Conservation (phyloP, 2,797 vertebrate genomes). For the Miichthys miiuy region DNA sequence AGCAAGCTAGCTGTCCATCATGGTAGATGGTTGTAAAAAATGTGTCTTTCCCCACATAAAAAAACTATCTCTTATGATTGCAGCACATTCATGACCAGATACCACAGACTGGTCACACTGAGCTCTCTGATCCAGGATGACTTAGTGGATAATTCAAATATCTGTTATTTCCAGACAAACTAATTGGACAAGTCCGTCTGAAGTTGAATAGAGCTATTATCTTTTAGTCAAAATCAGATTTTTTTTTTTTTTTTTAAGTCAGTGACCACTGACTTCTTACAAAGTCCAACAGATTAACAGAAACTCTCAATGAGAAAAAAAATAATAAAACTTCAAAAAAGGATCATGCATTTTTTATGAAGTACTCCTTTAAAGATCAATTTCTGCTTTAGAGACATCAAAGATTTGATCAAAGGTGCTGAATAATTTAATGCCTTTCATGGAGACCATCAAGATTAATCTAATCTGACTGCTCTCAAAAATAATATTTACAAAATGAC, state of each 20-base stretch:
- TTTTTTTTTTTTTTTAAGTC: not conserved
- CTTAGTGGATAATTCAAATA: not conserved
- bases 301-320: slow-evolving; percentile 19
- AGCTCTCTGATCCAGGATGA: not conserved
- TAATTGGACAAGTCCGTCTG: not conserved
- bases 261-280: slow-evolving; percentile 11
- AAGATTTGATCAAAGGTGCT: slow-evolving; percentile 52
- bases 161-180: not conserved
- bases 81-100: too few species aligned
- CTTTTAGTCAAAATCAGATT: not conserved
- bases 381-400: slow-evolving; percentile 41
- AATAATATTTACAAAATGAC: slow-evolving; percentile 27
- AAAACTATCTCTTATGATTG: too few species aligned
- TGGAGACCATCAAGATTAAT: slow-evolving; percentile 59
- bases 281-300: not conserved
- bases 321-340: slow-evolving; percentile 21
- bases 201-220: not conserved
- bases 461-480: slow-evolving; percentile 41
- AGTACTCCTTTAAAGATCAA: slow-evolving; percentile 50
- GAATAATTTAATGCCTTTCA: slow-evolving; percentile 64
- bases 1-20: not conserved
- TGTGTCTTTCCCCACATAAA: not conserved
- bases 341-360: slow-evolving; percentile 56
- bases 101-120: too few species aligned
- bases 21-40: not conserved